Evolutionary conservation across 2,113 vertebrate species (phyloP).

Genomic region (Danionella cerebrum): DNA sequence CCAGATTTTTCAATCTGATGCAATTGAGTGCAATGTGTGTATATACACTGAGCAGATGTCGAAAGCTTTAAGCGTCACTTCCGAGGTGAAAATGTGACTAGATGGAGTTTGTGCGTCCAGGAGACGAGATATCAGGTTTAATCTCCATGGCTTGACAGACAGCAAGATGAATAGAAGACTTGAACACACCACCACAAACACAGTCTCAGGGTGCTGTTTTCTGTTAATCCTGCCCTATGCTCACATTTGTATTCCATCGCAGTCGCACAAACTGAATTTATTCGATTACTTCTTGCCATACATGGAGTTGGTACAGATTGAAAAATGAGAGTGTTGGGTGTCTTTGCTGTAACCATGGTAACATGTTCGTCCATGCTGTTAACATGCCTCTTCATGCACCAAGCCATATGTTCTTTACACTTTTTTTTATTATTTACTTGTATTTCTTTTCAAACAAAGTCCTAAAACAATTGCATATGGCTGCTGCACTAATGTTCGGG

Average conservation of each 20-base stretch:
- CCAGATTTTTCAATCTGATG: constrained; percentile 10
- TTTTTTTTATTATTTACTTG: no score
- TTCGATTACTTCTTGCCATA: background rate
- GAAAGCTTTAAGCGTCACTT: background rate
- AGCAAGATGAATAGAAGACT: background rate
- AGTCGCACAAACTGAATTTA: background rate
- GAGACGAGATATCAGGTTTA: background rate
- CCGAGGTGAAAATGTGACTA: background rate
- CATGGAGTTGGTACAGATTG: constrained; percentile 7
- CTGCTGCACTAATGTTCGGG: no score
- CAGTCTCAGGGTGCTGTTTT: background rate
- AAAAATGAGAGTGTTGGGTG: background rate
- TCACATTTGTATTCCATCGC: background rate
- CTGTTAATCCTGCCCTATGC: background rate
- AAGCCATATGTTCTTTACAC: background rate
- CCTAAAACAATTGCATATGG: no score
- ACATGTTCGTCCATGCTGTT: background rate
- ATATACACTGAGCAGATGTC: background rate
- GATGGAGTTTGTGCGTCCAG: background rate
- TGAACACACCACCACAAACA: background rate
- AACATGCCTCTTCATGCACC: background rate
- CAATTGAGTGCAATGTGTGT: constrained; percentile 17
- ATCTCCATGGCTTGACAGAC: background rate
- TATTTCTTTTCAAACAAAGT: no score
- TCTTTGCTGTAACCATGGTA: constrained; percentile 13